A percentile compares a stretch with the other conserved stretches of the same genome.
Conservation (phyloP, 2,888 invertebrate species). For the Plagiodera versicolora region DNA sequence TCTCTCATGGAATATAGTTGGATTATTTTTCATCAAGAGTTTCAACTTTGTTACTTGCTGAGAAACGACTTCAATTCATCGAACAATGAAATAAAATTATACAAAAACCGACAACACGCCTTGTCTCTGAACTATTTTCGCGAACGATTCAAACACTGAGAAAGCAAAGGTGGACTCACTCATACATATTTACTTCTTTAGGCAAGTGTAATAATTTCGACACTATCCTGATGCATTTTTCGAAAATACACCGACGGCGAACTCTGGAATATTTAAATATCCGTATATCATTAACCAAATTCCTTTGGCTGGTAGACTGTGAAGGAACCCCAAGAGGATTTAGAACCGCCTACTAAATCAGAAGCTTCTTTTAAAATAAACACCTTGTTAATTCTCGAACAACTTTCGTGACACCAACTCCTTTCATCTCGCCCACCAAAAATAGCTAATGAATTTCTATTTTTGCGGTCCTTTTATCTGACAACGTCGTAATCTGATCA, state of each 20-base stretch:
- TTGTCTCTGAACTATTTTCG: too few species aligned
- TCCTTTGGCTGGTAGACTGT: neutral
- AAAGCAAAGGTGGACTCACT: too few species aligned
- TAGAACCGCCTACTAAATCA: slow-evolving; percentile 1
- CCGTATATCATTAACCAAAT: neutral
- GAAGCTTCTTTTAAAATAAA: slow-evolving; percentile 2
- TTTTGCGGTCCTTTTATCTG: slow-evolving; percentile 10
- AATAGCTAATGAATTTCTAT: slow-evolving; percentile 15
- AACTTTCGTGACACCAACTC: neutral
- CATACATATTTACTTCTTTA: too few species aligned
- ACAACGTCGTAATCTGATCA: slow-evolving; percentile 10
- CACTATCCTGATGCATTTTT: neutral
- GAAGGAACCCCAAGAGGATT: neutral
- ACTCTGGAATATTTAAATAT: neutral
- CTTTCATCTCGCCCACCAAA: slow-evolving; percentile 12
- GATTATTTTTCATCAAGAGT: too few species aligned
- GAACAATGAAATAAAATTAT: too few species aligned
- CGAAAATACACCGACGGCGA: neutral
- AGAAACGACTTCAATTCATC: too few species aligned
- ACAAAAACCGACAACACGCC: too few species aligned
- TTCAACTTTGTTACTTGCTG: too few species aligned
- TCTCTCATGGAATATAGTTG: too few species aligned
- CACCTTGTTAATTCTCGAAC: neutral
- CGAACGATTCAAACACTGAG: too few species aligned
- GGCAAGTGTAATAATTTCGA: too few species aligned